These are phyloP conservation scores for Cephus cinctus DNA, from an alignment of 1,140 invertebrate species.

Conservation along the genomic window DNA sequence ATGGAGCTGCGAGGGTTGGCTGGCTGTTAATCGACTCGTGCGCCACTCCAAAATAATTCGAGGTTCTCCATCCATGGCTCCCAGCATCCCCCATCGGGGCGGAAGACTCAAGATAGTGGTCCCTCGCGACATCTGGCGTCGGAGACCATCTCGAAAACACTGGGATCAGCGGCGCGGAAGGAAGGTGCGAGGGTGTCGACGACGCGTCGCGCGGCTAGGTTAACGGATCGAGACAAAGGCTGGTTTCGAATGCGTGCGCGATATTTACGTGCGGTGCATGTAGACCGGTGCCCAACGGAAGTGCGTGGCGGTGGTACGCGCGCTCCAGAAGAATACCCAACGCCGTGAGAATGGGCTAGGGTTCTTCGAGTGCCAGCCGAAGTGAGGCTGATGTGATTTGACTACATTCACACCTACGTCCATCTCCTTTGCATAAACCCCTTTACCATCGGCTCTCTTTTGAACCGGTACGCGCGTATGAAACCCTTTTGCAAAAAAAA, in stretches of 20 bases:
- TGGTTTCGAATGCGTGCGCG: not conserved
- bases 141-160: too few relatives aligned
- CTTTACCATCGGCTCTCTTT: not conserved
- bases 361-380: slow-evolving; percentile 7
- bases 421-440: slow-evolving; percentile 5
- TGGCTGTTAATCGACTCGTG: too few relatives aligned
- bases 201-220: not conserved
- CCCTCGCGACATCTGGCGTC: too few relatives aligned
- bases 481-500: not conserved
- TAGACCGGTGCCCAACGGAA: not conserved
- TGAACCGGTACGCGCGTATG: not conserved
- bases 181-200: not conserved
- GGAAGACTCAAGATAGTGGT: too few relatives aligned
- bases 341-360: slow-evolving; percentile 1
- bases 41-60: too few relatives aligned
- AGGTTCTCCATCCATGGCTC: too few relatives aligned
- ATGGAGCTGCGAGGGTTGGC: too few relatives aligned
- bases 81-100: too few relatives aligned
- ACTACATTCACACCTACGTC: slow-evolving; percentile 43
- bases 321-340: not conserved
- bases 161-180: not conserved
- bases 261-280: not conserved
- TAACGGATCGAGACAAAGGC: not conserved
- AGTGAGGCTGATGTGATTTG: slow-evolving; percentile 41
- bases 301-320: not conserved